A percentile compares a stretch with the other conserved stretches of the same genome.
These are phyloP conservation scores for Lamellibrachia luymesi DNA, from an alignment of 1,140 invertebrate genomes.

Conservation along the genomic window DNA sequence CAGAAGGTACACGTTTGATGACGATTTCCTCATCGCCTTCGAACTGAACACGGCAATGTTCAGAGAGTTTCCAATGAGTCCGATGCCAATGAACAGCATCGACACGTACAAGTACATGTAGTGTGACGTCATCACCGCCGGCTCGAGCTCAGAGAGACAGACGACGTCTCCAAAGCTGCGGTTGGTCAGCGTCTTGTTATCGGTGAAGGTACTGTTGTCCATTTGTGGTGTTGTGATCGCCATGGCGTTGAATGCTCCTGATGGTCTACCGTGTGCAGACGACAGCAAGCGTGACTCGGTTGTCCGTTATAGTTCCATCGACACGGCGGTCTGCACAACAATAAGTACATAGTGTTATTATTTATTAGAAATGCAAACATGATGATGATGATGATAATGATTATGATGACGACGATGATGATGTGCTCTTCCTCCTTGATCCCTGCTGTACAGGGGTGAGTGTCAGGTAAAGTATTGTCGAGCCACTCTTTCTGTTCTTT, in stretches of 20 bases:
- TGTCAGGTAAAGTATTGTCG: too few species aligned
- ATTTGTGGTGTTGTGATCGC: neutral
- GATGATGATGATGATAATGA: too few species aligned
- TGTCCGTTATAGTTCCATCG: neutral
- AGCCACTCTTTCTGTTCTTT: too few species aligned
- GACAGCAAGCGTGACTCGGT: neutral
- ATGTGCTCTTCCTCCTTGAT: too few species aligned
- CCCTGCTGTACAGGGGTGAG: too few species aligned
- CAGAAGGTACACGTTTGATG: constrained; percentile 30
- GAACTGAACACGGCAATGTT: constrained; percentile 21
- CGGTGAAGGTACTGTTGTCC: neutral
- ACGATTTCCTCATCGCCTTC: constrained; percentile 21
- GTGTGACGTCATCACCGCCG: neutral
- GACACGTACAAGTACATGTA: constrained; percentile 8
- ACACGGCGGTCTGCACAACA: neutral
- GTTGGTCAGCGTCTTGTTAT: neutral
- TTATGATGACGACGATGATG: too few species aligned
- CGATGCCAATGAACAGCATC: constrained; percentile 19
- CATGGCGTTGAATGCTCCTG: neutral
- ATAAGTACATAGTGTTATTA: neutral
- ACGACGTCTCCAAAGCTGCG: neutral
- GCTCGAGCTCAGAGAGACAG: neutral
- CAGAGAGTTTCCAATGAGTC: constrained; percentile 22
- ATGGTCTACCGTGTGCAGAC: neutral
- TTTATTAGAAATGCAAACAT: too few species aligned